Percentiles rank a stretch among this genome's conserved stretches.
Evolutionary conservation across 1,140 invertebrate genomes (phyloP).

Genomic region (Araneus ventricosus): DNA sequence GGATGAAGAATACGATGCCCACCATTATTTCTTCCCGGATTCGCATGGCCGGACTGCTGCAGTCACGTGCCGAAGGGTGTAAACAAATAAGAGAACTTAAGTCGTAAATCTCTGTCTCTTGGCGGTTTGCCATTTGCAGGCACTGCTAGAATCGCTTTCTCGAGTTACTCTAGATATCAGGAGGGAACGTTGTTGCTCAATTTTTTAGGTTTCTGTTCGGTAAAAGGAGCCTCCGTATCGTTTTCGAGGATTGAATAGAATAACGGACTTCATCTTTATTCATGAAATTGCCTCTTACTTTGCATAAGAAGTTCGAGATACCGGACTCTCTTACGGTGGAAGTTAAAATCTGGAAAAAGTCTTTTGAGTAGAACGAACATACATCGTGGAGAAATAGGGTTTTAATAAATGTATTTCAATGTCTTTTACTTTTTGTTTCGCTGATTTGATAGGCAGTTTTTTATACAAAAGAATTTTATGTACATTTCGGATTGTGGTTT

Average conservation of each 20-base stretch:
- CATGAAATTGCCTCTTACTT: not conserved
- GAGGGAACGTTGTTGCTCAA: not conserved
- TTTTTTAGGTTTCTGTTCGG: not conserved
- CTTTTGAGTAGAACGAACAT: not conserved
- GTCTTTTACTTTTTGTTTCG: too few relatives aligned
- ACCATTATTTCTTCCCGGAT: not conserved
- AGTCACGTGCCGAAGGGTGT: not conserved
- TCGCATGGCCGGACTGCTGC: not conserved
- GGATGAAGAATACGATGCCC: not conserved
- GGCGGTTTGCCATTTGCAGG: not conserved
- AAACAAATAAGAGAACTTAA: constrained; percentile 23
- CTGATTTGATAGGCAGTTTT: too few relatives aligned
- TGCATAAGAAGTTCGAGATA: not conserved
- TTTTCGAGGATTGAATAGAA: not conserved
- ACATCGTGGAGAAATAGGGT: too few relatives aligned
- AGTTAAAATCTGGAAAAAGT: not conserved
- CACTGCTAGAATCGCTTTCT: not conserved
- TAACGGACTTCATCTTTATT: not conserved
- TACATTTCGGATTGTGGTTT: too few relatives aligned
- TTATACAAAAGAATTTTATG: too few relatives aligned
- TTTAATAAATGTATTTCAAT: too few relatives aligned
- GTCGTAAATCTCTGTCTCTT: constrained; percentile 16
- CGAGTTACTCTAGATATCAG: not conserved
- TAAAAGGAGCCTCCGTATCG: not conserved
- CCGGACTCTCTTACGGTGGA: not conserved